phyloP scores from a whole-genome alignment of 2,797 vertebrate species.

The Melanotaenia trifasciata region DNA sequence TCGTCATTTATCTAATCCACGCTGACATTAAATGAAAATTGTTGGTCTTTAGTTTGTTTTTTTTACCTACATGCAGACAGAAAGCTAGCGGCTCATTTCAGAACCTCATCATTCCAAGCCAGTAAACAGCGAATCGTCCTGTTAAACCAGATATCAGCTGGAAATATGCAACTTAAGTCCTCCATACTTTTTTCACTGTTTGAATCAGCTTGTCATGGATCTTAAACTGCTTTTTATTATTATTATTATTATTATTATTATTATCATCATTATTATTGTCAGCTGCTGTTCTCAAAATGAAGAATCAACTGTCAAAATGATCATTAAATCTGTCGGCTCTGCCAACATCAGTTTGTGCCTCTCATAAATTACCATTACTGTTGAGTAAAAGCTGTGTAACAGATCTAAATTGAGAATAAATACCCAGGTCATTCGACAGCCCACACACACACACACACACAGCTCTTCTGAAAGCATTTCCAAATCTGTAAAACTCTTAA shows the following conservation, averaged over 20 bases:
- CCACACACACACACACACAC: not conserved
- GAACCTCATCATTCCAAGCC: constrained; percentile 29
- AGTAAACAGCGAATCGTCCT: constrained; percentile 27
- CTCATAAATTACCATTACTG: not conserved
- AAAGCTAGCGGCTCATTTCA: constrained; percentile 36
- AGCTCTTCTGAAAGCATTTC: not conserved
- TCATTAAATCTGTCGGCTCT: not conserved
- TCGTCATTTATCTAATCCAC: constrained; percentile 28
- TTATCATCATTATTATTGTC: not conserved
- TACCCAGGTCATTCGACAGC: not conserved
- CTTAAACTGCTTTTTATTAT: not conserved
- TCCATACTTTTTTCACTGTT: not conserved
- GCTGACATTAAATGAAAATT: constrained; percentile 20
- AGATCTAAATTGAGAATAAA: not conserved
- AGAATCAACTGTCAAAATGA: not conserved
- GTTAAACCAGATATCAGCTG: constrained; percentile 17
- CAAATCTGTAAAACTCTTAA: not conserved
- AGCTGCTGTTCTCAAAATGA: not conserved
- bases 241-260: not conserved
- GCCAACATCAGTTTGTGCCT: constrained; percentile 16
- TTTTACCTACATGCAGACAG: constrained; percentile 25
- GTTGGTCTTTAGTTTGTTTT: constrained; percentile 8
- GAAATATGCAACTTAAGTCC: not conserved
- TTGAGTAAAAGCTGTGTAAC: not conserved
- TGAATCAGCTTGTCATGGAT: not conserved